phyloP scores from a whole-genome alignment of 30 jellyfish, hydroid and myxozoan genomes.

The Haliclystus octoradiatus region DNA sequence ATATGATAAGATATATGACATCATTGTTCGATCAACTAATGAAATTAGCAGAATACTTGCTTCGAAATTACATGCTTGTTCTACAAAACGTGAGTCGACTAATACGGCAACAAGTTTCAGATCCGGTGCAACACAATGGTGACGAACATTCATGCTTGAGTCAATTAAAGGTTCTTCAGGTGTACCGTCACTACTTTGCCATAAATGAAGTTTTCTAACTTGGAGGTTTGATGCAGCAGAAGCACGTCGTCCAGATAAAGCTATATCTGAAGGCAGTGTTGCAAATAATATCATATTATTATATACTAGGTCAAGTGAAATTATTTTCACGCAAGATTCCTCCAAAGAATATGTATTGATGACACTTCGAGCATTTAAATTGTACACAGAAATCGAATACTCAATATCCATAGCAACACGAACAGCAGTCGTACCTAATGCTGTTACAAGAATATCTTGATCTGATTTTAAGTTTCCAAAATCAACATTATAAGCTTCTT shows the following conservation, averaged over 20 bases:
- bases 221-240: slow-evolving; percentile 42
- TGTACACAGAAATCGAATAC: too few species aligned
- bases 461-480: too few species aligned
- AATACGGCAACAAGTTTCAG: slow-evolving; percentile 23
- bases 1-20: slow-evolving; percentile 15
- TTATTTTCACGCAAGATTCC: too few species aligned
- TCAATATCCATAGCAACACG: too few species aligned
- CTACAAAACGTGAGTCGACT: slow-evolving; percentile 27
- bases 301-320: too few species aligned
- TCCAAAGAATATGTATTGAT: too few species aligned
- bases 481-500: too few species aligned
- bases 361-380: too few species aligned
- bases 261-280: too few species aligned
- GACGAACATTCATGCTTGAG: slow-evolving; percentile 24
- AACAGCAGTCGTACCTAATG: too few species aligned
- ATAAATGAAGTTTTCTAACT: slow-evolving; percentile 35
- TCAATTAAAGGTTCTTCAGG: slow-evolving; percentile 9
- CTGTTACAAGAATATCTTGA: too few species aligned
- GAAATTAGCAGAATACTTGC: slow-evolving; percentile 23
- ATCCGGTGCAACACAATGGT: slow-evolving; percentile 36
- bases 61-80: slow-evolving; percentile 26
- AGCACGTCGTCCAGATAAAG: slow-evolving; percentile 31
- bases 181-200: slow-evolving; percentile 34
- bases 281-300: too few species aligned
- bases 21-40: slow-evolving; percentile 9